phyloP scores from a whole-genome alignment of 2,888 invertebrate species.

The Achlya flavicornis region DNA sequence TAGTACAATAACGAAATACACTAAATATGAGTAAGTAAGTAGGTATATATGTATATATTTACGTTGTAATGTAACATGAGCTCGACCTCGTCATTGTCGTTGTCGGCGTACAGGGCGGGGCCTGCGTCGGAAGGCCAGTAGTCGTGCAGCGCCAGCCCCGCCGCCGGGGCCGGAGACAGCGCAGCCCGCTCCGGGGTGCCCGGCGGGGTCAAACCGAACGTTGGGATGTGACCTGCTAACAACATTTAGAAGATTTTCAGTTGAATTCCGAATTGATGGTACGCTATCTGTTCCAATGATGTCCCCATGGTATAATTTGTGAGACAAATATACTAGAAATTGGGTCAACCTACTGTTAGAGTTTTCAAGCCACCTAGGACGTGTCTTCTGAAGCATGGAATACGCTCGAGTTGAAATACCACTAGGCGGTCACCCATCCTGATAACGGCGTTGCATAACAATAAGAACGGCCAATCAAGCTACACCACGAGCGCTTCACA shows the following conservation, averaged over 20 bases:
- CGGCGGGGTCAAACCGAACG: constrained; percentile 33
- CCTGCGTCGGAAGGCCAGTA: constrained; percentile 65
- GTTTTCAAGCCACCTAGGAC: too few relatives aligned
- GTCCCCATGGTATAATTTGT: too few relatives aligned
- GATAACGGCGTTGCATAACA: too few relatives aligned
- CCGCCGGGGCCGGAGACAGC: neutral
- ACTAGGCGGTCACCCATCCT: too few relatives aligned
- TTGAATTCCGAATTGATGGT: neutral
- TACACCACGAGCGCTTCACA: too few relatives aligned
- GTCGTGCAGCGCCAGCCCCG: constrained; percentile 48
- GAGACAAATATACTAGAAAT: too few relatives aligned
- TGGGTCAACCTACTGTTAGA: too few relatives aligned
- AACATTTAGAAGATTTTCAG: neutral
- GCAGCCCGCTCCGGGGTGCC: constrained; percentile 40
- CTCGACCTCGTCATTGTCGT: constrained; percentile 72
- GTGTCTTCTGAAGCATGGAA: too few relatives aligned
- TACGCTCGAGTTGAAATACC: too few relatives aligned
- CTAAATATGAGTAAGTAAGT: constrained; percentile 13
- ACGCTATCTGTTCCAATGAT: too few relatives aligned
- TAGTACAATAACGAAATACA: neutral
- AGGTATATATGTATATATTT: constrained; percentile 41
- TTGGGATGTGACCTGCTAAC: constrained; percentile 28
- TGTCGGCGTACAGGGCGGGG: constrained; percentile 58
- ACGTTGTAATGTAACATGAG: constrained; percentile 71
- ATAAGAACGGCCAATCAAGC: too few relatives aligned